Conservation (phyloP, 2,888 invertebrate genomes). For the Diarsia brunnea region DNA sequence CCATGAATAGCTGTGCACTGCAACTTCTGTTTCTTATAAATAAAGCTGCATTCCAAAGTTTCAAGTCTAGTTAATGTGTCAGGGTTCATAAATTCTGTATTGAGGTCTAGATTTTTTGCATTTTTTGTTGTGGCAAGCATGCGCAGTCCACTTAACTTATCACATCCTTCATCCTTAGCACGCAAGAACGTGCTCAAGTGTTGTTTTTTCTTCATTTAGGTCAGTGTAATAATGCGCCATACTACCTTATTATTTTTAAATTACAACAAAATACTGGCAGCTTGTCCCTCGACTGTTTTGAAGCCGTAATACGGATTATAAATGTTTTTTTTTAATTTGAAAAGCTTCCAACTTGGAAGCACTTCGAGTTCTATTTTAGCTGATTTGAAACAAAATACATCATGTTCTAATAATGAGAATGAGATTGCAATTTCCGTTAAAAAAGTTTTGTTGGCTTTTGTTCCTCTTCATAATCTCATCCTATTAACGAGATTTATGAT, state of each 20-base stretch:
- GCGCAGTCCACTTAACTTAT: constrained; percentile 59
- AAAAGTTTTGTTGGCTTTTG: constrained; percentile 19
- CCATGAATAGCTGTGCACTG: constrained; percentile 5
- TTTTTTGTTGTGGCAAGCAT: constrained; percentile 44
- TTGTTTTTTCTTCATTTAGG: constrained; percentile 73
- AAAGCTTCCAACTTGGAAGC: neutral
- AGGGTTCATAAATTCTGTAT: constrained; percentile 28
- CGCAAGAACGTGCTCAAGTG: constrained; percentile 77
- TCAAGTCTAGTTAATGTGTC: constrained; percentile 15
- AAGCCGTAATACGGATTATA: neutral
- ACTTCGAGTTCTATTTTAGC: neutral
- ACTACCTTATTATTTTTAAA: constrained; percentile 37
- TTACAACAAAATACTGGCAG: constrained; percentile 12
- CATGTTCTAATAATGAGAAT: constrained; percentile 36
- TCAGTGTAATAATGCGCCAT: constrained; percentile 60
- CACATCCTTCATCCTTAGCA: constrained; percentile 69
- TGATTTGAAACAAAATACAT: neutral
- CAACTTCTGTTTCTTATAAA: constrained; percentile 25
- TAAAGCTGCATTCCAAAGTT: constrained; percentile 7
- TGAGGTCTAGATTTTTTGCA: constrained; percentile 26
- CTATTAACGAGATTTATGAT: constrained; percentile 30
- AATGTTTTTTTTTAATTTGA: constrained; percentile 4
- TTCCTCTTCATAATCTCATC: constrained; percentile 20
- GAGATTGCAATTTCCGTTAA: constrained; percentile 32
- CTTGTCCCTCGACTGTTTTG: neutral